A percentile compares a stretch with the other conserved stretches of the same genome.
Conservation (phyloP, 2,888 invertebrate species). For the Anticlea derivata region DNA sequence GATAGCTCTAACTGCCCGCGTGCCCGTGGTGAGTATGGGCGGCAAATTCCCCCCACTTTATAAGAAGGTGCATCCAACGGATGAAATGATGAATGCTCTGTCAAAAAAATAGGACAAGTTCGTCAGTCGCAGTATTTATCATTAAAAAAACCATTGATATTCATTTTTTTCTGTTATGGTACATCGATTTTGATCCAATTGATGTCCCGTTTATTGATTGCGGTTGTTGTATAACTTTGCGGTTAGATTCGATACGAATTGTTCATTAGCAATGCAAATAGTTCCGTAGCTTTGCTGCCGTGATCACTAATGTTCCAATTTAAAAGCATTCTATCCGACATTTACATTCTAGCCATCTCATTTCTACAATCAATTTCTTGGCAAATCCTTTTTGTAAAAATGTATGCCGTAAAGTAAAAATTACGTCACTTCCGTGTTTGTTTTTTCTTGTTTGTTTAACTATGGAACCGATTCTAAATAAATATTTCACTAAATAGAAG, state of each 20-base stretch:
- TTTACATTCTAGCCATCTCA: background rate
- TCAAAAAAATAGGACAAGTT: slow-evolving; percentile 22
- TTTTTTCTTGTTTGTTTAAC: no score
- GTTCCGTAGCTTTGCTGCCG: slow-evolving; percentile 10
- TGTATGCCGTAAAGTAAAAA: no score
- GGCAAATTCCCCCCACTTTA: no score
- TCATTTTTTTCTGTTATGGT: slow-evolving; percentile 29
- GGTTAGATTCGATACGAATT: slow-evolving; percentile 24
- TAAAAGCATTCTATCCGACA: slow-evolving; percentile 5
- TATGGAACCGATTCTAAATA: no score
- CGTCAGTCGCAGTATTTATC: slow-evolving; percentile 1
- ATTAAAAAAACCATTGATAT: slow-evolving; percentile 19
- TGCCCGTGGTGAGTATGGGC: no score
- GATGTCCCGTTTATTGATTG: slow-evolving; percentile 26
- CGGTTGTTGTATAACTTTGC: slow-evolving; percentile 29
- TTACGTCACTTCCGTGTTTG: no score
- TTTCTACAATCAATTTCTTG: no score
- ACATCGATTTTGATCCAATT: slow-evolving; percentile 36
- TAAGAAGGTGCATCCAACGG: no score
- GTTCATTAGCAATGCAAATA: slow-evolving; percentile 33
- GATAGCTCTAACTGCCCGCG: no score
- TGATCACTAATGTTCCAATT: slow-evolving; percentile 7
- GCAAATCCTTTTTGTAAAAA: no score
- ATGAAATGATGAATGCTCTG: no score
- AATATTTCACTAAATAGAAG: no score